Evolutionary conservation across 1,140 invertebrate species (phyloP), one percentile per base, ranked within the genome.

Genomic region (Drosophila miranda): DNA sequence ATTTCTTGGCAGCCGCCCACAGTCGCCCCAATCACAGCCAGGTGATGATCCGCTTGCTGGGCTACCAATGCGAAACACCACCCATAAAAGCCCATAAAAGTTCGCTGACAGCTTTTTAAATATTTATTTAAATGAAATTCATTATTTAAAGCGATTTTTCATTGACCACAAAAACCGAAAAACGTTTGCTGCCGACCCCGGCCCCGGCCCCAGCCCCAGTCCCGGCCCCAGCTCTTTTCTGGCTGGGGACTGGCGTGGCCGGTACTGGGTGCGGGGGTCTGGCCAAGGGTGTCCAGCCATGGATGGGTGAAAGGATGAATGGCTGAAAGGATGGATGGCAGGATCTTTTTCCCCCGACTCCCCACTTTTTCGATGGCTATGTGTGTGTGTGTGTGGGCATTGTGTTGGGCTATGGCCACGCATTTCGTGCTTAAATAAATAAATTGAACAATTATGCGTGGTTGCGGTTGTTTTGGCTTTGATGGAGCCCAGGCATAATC

Each of bases 381-480:
- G 41, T 45, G 21, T 44, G 51, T 30, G 38, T 46, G 11, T 28
- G 38, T 38, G 46, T 45, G 34, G 42, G 11, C 56, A 69, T 75
- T 68, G 54, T 53, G 46, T 50, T 57, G 54, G 44, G 23, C 44
- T n/a, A 57, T 26, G 34, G 60, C 70, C 51, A 69, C 57, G 82
- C 81, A 77, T 81, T 84, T 86, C 73, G 77, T 75, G 81, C 74
- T 86, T 86, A 86, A 86, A 86, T 87, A 86, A 86, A 86, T 86
- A 86, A 86, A 86, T 86, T 86, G 82, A 87, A 82, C 81, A 86
- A 86, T 86, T 86, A 86, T 86, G 81, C 81, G 77, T 81, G 80
- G 82, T 86, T 86, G 81, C 82, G 81, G 81, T 86, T 81, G 77
- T 86, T 86, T 86, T 86, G 81, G 81, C 81, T 86, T 86, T 87